phyloP scores from a whole-genome alignment of 2,797 vertebrate species.

The Spondyliosoma cantharus region DNA sequence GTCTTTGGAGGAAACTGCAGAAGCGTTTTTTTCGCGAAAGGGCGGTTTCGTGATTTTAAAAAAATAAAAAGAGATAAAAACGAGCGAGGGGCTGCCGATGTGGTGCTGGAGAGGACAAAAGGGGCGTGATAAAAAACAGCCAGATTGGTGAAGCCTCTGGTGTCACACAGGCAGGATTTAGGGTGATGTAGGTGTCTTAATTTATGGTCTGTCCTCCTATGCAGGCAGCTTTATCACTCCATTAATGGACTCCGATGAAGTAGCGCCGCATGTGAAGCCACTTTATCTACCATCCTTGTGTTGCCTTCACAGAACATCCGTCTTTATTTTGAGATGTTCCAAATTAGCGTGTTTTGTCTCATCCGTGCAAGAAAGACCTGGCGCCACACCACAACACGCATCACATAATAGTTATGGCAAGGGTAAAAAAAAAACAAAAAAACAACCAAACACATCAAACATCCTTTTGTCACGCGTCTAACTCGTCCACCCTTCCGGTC shows the following conservation, averaged over 20 bases:
- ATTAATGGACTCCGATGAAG: conserved; percentile 74
- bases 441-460: conserved; percentile 39
- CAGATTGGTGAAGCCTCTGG: conserved; percentile 32
- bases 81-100: conserved; percentile 27
- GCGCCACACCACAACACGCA: conserved; percentile 6
- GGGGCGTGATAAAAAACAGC: background rate
- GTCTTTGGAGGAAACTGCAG: conserved; percentile 22
- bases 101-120: conserved; percentile 28
- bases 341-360: conserved; percentile 32
- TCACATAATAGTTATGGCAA: conserved; percentile 20
- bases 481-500: conserved; percentile 54
- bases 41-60: conserved; percentile 12
- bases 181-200: conserved; percentile 59
- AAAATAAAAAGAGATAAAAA: background rate
- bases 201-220: conserved; percentile 60
- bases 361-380: conserved; percentile 33
- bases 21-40: conserved; percentile 30
- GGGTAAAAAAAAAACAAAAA: background rate
- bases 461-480: conserved; percentile 36
- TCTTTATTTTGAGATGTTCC: conserved; percentile 32
- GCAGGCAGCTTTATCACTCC: conserved; percentile 70
- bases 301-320: conserved; percentile 37
- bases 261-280: conserved; percentile 51
- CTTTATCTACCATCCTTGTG: conserved; percentile 49
- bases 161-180: conserved; percentile 46